Percentiles rank a stretch among this genome's conserved stretches.
Evolutionary conservation across 2,113 vertebrate species (phyloP).

Genomic region (Ahaetulla prasina): DNA sequence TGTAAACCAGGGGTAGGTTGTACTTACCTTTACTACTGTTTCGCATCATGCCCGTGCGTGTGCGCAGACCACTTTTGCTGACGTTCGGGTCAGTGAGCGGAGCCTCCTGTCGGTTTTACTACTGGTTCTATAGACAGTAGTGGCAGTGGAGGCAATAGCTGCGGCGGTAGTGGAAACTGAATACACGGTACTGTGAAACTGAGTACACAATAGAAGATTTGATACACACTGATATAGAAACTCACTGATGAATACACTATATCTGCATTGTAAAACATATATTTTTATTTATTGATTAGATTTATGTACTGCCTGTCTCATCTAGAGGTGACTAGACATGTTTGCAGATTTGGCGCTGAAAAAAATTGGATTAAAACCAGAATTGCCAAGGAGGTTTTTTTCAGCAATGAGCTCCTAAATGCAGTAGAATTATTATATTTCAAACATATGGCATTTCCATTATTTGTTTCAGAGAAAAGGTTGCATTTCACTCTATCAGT

Average conservation of each 20-base stretch:
- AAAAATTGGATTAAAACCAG: fast-evolving
- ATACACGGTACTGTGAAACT: too few species aligned
- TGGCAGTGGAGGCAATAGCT: too few species aligned
- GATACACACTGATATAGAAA: background rate
- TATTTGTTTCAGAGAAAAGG: slow-evolving; percentile 56
- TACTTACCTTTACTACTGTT: too few species aligned
- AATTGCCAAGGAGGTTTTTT: background rate
- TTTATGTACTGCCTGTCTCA: background rate
- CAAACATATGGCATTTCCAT: slow-evolving; percentile 42
- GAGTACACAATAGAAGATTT: background rate
- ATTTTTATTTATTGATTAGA: background rate
- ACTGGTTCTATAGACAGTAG: too few species aligned
- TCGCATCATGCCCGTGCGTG: too few species aligned
- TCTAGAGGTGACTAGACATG: background rate
- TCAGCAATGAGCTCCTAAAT: fast-evolving
- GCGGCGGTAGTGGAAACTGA: too few species aligned
- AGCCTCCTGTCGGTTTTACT: too few species aligned
- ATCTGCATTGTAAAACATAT: background rate
- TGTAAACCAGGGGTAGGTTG: too few species aligned
- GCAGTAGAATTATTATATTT: fast-evolving
- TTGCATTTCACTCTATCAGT: slow-evolving; percentile 39
- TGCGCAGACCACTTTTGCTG: too few species aligned
- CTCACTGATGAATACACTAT: background rate
- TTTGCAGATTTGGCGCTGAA: slow-evolving; percentile 8
- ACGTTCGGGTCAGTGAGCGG: too few species aligned